These are phyloP conservation scores for Hydriomena furcata DNA, from an alignment of 2,888 invertebrate species.

Conservation along the genomic window DNA sequence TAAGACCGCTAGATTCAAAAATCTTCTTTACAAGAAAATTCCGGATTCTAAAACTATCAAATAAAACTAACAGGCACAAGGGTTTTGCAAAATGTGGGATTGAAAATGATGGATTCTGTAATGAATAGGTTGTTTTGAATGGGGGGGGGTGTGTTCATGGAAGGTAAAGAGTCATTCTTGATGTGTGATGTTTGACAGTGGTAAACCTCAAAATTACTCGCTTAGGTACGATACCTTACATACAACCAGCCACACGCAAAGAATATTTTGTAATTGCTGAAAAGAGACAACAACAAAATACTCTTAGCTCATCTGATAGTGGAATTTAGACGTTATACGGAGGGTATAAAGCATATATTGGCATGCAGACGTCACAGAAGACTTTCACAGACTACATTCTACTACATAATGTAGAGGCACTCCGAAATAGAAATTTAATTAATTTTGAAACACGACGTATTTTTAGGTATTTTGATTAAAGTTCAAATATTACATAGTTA, in stretches of 20 bases:
- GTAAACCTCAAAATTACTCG: conserved; percentile 59
- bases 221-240: conserved; percentile 88
- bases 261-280: conserved; percentile 92
- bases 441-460: no score
- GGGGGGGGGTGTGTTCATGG: conserved; percentile 36
- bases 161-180: conserved; percentile 70
- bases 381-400: conserved; percentile 19
- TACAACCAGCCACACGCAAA: conserved; percentile 94
- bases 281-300: conserved; percentile 84
- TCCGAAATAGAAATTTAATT: conserved; percentile 2
- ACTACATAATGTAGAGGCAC: conserved; percentile 1
- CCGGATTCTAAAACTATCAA: conserved; percentile 28
- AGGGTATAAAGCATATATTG: conserved; percentile 28
- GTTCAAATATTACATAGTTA: no score
- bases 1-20: conserved; percentile 38
- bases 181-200: conserved; percentile 69
- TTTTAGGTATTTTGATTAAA: no score
- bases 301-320: conserved; percentile 58
- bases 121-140: conserved; percentile 15
- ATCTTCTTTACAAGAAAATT: conserved; percentile 33
- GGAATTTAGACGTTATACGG: conserved; percentile 23
- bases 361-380: conserved; percentile 27
- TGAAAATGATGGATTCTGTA: background rate
- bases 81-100: conserved; percentile 18
- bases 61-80: conserved; percentile 28